These are phyloP conservation scores for Cepphus grylle DNA, from an alignment of 2,113 vertebrate species.

Conservation along the genomic window DNA sequence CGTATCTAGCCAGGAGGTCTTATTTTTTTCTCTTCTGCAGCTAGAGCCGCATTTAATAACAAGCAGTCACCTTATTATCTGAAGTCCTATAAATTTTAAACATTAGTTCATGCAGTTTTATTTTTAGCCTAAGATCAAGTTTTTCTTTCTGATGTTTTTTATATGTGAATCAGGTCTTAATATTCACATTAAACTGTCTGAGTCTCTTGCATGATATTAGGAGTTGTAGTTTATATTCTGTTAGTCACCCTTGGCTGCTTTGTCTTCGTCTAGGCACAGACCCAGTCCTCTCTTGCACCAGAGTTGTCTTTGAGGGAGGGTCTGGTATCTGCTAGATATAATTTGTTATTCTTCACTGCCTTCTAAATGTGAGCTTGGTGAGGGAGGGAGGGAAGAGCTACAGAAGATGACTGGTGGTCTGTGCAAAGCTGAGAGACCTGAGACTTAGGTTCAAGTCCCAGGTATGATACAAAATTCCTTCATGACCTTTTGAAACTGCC, in stretches of 20 bases:
- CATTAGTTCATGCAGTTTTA: background rate
- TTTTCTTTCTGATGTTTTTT: background rate
- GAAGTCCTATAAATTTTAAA: background rate
- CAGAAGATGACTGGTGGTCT: background rate
- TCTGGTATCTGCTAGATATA: background rate
- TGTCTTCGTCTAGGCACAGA: background rate
- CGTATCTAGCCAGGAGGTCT: background rate
- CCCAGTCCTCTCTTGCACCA: fast-evolving
- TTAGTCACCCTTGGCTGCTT: background rate
- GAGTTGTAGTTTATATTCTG: background rate
- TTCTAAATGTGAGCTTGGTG: background rate
- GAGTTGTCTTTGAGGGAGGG: background rate
- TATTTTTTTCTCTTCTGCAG: background rate
- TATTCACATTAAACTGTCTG: background rate
- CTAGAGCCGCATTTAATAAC: background rate
- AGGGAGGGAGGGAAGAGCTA: background rate
- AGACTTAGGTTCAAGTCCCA: background rate
- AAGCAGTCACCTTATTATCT: background rate
- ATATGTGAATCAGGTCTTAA: background rate
- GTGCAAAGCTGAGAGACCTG: background rate
- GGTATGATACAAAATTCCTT: background rate
- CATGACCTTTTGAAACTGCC: background rate
- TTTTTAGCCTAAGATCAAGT: background rate
- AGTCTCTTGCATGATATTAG: background rate
- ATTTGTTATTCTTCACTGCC: background rate